A percentile compares a stretch with the other conserved stretches of the same genome.
Evolutionary conservation across 2,888 invertebrate genomes (phyloP).

Genomic region (Tholera decimalis): DNA sequence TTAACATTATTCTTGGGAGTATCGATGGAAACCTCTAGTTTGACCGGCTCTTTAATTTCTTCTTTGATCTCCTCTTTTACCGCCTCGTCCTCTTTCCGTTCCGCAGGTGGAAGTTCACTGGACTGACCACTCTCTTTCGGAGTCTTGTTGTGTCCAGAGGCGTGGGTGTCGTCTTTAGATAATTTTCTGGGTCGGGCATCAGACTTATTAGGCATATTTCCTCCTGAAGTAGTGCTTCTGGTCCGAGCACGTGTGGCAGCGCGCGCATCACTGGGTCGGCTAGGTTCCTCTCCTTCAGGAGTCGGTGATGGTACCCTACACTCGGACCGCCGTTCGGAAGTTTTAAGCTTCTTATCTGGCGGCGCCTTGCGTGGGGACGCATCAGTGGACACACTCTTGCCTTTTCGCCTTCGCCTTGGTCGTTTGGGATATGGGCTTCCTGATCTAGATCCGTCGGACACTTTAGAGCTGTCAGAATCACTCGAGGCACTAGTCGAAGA

Average conservation of each 20-base stretch:
- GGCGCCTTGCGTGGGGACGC: constrained; percentile 92
- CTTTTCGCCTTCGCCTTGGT: constrained; percentile 85
- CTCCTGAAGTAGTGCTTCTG: constrained; percentile 93
- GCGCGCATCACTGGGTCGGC: constrained; percentile 85
- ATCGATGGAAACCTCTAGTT: constrained; percentile 51
- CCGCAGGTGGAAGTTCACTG: constrained; percentile 92
- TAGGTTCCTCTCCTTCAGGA: constrained; percentile 95
- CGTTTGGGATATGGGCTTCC: constrained; percentile 85
- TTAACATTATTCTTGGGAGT: constrained; percentile 73
- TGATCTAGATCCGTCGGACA: constrained; percentile 82
- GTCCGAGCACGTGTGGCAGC: constrained; percentile 92
- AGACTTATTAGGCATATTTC: constrained; percentile 93
- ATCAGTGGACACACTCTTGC: constrained; percentile 82
- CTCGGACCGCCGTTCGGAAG: constrained; percentile 95
- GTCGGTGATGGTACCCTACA: constrained; percentile 93
- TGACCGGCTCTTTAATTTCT: neutral
- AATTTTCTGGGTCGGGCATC: constrained; percentile 90
- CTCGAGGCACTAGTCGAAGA: constrained; percentile 92
- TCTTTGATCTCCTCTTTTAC: constrained; percentile 79
- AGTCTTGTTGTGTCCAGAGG: constrained; percentile 85
- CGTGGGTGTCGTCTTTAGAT: constrained; percentile 82
- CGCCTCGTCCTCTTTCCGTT: constrained; percentile 93
- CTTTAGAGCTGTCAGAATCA: constrained; percentile 91
- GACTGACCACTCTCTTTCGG: constrained; percentile 92
- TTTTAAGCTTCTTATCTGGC: constrained; percentile 96